Evolutionary conservation across 2,113 vertebrate species (phyloP).

Genomic region (Ciconia maguari): DNA sequence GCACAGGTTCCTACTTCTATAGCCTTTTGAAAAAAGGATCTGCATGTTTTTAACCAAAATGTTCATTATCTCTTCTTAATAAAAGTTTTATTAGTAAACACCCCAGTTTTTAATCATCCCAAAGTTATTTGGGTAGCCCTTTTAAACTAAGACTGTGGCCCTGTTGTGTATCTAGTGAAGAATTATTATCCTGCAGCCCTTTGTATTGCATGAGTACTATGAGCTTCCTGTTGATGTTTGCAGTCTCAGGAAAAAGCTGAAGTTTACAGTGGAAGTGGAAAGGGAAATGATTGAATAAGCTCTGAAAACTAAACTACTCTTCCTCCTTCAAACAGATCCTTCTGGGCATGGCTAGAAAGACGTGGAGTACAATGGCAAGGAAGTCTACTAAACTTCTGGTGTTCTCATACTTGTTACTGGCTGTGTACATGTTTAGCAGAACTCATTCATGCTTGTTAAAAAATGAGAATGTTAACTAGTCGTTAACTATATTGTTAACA

Average conservation of each 20-base stretch:
- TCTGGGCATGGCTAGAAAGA: conserved; percentile 23
- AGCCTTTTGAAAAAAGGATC: not conserved
- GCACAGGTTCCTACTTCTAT: not conserved
- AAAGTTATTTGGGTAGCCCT: not conserved
- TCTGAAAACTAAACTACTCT: conserved; percentile 32
- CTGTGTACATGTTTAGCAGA: not conserved
- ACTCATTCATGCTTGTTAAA: not conserved
- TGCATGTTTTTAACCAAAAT: not conserved
- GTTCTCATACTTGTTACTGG: not conserved
- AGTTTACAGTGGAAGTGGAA: conserved; percentile 20
- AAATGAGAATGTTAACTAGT: not conserved
- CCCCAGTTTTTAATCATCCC: not conserved
- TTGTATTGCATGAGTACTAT: not conserved
- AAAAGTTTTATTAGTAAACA: not conserved
- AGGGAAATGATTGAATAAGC: conserved; percentile 49
- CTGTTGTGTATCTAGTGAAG: not conserved
- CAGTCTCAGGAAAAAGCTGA: conserved; percentile 11
- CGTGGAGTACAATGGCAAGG: conserved; percentile 20
- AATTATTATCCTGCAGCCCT: not conserved
- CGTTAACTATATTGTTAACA: not conserved
- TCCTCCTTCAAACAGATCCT: conserved; percentile 1
- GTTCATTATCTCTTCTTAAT: not conserved
- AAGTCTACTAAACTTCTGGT: conserved; percentile 32
- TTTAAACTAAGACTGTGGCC: not conserved
- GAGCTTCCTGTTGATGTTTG: conserved; percentile 15